Base-by-base conservation (phyloP, 2,888 invertebrate species). In the Oscheius sp. region DNA sequence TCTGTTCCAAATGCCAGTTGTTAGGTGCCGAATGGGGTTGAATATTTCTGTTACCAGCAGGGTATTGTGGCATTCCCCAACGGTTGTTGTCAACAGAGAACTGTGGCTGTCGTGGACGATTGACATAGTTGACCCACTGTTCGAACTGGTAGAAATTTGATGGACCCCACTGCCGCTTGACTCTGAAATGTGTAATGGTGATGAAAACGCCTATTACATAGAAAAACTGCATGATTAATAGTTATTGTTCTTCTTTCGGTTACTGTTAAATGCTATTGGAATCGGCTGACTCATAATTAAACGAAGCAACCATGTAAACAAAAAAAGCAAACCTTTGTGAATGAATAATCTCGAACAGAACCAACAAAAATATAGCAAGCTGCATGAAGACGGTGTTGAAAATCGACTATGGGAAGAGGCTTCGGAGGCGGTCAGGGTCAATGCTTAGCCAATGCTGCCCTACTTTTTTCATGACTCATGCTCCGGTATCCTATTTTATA, bases 391-490 rank as follows among this genome's bases (percentile, higher is more conserved):
- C 45, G 43, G 45, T 23, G 35, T 27, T 66, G 25, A 27, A 52
- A 21, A 52, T 46, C 25, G 66, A 27, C 66, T 66, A 52, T 52
- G 52, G 27, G 66, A 66, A 66, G 66, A 52, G 66, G 52, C 25
- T 61, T 61, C 61, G 61, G 66, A 66, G 49, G 49, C 66, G 66
- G 66, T 66, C 66, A 66, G 66, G 66, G 66, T 66, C 66, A 66
- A 45, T 49, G 52, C 66, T 66, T 66, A 29, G 49, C 66, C 66
- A 25, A 66, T 21, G 18, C 61, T 61, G 61, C 16, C 61, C 61
- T 43, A 61, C 61, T 43, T 66, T 63, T 52, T 61, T n/a, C 25
- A 25, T 66, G 66, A 66, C 29, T 66, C 66, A 66, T 66, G 66
- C 66, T 66, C 66, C 66, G 66, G 52, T 66, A 66, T 29, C 52